Conservation (phyloP, 2,888 invertebrate species). For the Sacculina carcini region DNA sequence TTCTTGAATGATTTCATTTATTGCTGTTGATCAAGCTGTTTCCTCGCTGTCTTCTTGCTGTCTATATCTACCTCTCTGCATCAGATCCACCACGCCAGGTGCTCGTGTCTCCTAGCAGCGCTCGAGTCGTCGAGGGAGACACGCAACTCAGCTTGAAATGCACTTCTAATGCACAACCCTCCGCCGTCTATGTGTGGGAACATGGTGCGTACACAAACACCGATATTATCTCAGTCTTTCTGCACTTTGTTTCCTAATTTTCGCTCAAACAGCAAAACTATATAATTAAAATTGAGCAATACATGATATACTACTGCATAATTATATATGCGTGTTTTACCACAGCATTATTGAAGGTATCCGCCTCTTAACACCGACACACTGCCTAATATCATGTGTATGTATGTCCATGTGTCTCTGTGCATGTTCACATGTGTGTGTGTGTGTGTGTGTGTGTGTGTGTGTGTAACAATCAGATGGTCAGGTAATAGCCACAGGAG, state of each 20-base stretch:
- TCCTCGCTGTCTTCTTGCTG: neutral
- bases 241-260: no score
- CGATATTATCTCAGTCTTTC: no score
- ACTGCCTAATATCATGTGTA: neutral
- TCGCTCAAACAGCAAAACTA: no score
- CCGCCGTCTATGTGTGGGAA: constrained; percentile 43
- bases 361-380: neutral
- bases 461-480: neutral
- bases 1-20: neutral
- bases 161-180: constrained; percentile 31
- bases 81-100: constrained; percentile 63
- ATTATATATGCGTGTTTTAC: neutral
- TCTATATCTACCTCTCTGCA: constrained; percentile 4
- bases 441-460: constrained; percentile 1
- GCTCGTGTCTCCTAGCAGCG: constrained; percentile 30
- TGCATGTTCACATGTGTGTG: neutral
- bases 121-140: constrained; percentile 23
- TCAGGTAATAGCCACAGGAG: no score
- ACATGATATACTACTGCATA: neutral
- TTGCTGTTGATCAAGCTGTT: neutral
- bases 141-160: constrained; percentile 30
- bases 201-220: constrained; percentile 24
- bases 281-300: no score
- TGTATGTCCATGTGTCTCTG: neutral
- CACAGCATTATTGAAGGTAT: neutral